Evolutionary conservation across 2,888 invertebrate species (phyloP), one percentile per base, ranked within the genome.

Genomic region (Orthosia gracilis): DNA sequence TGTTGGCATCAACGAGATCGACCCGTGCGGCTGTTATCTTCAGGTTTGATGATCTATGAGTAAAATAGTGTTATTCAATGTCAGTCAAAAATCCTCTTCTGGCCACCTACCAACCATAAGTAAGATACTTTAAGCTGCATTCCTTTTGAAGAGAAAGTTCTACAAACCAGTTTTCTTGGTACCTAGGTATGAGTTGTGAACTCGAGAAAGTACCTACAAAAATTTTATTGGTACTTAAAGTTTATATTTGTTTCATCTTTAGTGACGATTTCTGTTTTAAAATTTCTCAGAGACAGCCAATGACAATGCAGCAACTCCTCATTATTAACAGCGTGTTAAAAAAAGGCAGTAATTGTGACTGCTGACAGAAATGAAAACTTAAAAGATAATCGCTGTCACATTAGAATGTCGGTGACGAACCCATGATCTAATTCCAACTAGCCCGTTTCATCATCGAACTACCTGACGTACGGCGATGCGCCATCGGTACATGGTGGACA

Each of bases 131-230:
- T 40, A 54, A 73, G 55, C 63, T 68, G 61, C 71, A 69, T 70
- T 75, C 45, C 21, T 83, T 80, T 76, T 45, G 23, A 23, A 15
- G 80, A 58, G 81, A 82, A 82, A 82, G 84, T 80, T 61, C 11
- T 23, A 18, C n/a, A 50, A 69, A 82, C 81, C 54, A 13, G 81
- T 83, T 75, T 3, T 11, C 1, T 69, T 54, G 45, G 68, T 72
- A 77, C 71, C 66, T 69, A 73, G 21, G 31, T 76, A 70, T 70
- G 55, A 26, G 49, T 13, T 18, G 52, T 50, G 31, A 21, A 17
- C 4, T 3, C n/a, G 81, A 31, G 81, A 81, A 81, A 81, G 81
- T 80, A 21, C 45, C 15, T 21, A 45, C 58, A 23, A 64, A 52
- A 55, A 1, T 17, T 49, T 58, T 64, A 57, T 58, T 49, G 12